phyloP scores from a whole-genome alignment of 2,797 vertebrate genomes.

The Crenichthys baileyi region DNA sequence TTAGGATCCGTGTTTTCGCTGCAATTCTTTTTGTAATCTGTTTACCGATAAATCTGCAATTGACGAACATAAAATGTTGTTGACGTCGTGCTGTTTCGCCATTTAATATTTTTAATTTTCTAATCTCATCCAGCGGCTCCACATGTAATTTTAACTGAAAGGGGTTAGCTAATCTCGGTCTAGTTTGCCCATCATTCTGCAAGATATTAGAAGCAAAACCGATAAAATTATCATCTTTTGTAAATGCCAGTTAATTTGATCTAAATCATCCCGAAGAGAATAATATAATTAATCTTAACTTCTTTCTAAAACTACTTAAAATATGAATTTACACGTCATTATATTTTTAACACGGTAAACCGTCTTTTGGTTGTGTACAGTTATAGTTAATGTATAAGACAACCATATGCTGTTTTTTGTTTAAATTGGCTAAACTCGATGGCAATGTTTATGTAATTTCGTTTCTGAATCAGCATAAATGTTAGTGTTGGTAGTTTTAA shows the following conservation, averaged over 20 bases:
- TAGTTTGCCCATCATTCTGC: background rate
- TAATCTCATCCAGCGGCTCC: slow-evolving; percentile 52
- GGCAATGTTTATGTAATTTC: rapidly evolving
- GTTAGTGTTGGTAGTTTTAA: background rate
- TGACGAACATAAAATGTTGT: background rate
- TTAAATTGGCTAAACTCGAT: background rate
- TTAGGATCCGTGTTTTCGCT: background rate
- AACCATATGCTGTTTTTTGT: slow-evolving; percentile 20
- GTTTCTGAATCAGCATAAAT: background rate
- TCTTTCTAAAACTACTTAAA: background rate
- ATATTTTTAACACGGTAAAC: slow-evolving; percentile 6
- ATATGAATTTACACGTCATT: background rate
- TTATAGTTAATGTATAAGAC: background rate
- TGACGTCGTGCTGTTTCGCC: background rate
- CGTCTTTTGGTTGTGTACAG: slow-evolving; percentile 33
- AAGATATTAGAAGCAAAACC: background rate
- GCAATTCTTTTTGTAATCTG: no score
- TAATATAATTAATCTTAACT: background rate
- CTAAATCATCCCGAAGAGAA: background rate
- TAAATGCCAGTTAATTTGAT: slow-evolving; percentile 4
- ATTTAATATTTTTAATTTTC: slow-evolving; percentile 33
- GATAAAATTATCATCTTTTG: background rate
- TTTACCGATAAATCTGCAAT: background rate
- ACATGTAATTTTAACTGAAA: slow-evolving; percentile 27
- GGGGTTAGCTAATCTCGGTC: background rate